Percentiles rank a stretch among this genome's conserved stretches.
Conservation (phyloP, 2,888 invertebrate genomes). For the Zaprionus obscuricornis region DNA sequence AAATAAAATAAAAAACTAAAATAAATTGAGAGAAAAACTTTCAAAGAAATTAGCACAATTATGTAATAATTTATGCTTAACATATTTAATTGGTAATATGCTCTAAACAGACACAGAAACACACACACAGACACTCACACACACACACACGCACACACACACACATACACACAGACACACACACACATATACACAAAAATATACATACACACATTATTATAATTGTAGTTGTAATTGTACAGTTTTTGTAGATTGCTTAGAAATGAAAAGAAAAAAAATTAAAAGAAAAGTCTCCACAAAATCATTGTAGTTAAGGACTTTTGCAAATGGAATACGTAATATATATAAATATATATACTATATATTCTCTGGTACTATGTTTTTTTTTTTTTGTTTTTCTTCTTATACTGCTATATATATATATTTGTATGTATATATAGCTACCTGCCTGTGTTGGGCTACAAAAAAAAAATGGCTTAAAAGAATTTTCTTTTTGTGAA, state of each 20-base stretch:
- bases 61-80: conserved; percentile 70
- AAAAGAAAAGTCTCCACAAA: conserved; percentile 29
- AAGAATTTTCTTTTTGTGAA: conserved; percentile 44
- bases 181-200: background rate
- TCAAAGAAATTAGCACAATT: conserved; percentile 68
- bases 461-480: conserved; percentile 18
- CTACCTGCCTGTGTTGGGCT: conserved; percentile 9
- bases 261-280: too few relatives aligned
- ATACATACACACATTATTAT: too few relatives aligned
- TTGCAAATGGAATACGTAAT: conserved; percentile 64
- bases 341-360: too few relatives aligned
- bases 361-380: conserved; percentile 40
- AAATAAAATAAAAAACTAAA: conserved; percentile 1
- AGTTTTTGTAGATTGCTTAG: conserved; percentile 46
- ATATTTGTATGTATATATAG: conserved; percentile 34
- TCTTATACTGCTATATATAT: background rate
- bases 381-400: conserved; percentile 6
- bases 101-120: background rate
- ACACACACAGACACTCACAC: too few relatives aligned
- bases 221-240: conserved; percentile 47
- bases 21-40: conserved; percentile 14
- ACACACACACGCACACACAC: background rate
- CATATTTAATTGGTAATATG: conserved; percentile 54
- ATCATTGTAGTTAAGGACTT: conserved; percentile 29
- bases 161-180: too few relatives aligned